Evolutionary conservation across 2,888 invertebrate genomes (phyloP).

Genomic region (Pheosia tremula): DNA sequence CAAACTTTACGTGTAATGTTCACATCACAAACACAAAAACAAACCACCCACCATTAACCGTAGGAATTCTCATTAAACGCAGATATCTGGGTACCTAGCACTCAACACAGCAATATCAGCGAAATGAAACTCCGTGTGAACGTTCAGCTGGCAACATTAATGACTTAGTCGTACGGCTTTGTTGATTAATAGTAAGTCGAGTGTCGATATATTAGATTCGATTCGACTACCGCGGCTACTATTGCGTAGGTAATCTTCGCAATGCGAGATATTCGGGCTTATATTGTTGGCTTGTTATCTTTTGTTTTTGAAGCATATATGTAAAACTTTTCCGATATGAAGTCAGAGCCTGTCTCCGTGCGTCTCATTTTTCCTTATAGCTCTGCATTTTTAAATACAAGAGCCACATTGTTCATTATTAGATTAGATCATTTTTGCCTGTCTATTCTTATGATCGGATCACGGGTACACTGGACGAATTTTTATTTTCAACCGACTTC

Average conservation of each 20-base stretch:
- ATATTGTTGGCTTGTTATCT: constrained; percentile 24
- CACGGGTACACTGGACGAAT: too few species aligned
- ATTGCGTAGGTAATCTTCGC: constrained; percentile 49
- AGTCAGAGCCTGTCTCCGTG: too few species aligned
- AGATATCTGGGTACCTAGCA: constrained; percentile 50
- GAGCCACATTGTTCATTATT: too few species aligned
- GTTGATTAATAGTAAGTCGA: constrained; percentile 70
- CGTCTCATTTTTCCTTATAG: too few species aligned
- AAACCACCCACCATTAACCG: constrained; percentile 45
- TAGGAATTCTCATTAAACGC: constrained; percentile 69
- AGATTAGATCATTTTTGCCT: too few species aligned
- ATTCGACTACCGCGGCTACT: constrained; percentile 55
- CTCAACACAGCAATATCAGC: constrained; percentile 50
- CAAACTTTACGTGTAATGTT: too few species aligned
- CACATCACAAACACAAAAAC: constrained; percentile 12
- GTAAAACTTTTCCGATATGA: too few species aligned
- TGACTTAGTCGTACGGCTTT: constrained; percentile 70
- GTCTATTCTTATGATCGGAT: too few species aligned
- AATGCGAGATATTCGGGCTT: constrained; percentile 25
- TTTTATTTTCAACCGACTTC: too few species aligned
- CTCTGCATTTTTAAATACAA: too few species aligned
- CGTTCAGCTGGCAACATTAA: constrained; percentile 60
- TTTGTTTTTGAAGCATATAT: neutral
- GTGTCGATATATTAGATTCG: constrained; percentile 66
- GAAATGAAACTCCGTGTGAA: constrained; percentile 73